Evolutionary conservation across 2,888 invertebrate genomes (phyloP).

Genomic region (Unio delphinus): DNA sequence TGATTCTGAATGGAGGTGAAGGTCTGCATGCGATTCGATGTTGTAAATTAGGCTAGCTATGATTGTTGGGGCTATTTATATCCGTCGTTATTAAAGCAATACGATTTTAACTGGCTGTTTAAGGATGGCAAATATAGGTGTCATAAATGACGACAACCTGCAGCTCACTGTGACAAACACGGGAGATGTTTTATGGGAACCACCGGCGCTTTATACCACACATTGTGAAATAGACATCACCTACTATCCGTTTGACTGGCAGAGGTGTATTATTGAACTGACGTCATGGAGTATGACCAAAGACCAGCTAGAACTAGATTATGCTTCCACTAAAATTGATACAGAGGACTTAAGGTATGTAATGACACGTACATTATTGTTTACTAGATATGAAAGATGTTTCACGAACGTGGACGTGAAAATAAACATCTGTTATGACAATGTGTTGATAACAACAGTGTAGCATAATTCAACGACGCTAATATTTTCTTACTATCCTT

Average conservation of each 20-base stretch:
- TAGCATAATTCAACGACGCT: too few relatives aligned
- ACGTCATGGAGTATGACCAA: conserved; percentile 24
- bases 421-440: neutral
- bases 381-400: too few relatives aligned
- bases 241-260: conserved; percentile 33
- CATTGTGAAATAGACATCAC: conserved; percentile 32
- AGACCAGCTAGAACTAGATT: conserved; percentile 17
- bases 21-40: too few relatives aligned
- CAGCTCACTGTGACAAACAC: conserved; percentile 14
- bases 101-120: neutral
- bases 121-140: conserved; percentile 15
- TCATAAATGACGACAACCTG: conserved; percentile 10
- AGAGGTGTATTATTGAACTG: conserved; percentile 24
- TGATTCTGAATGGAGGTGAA: too few relatives aligned
- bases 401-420: fast-evolving
- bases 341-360: conserved; percentile 10
- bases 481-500: too few relatives aligned
- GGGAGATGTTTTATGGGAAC: conserved; percentile 30
- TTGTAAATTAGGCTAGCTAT: too few relatives aligned
- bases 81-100: neutral
- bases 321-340: conserved; percentile 9
- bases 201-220: conserved; percentile 19
- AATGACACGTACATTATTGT: too few relatives aligned
- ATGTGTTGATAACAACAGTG: too few relatives aligned
- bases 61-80: too few relatives aligned